These are phyloP conservation scores for Epinotia nisella DNA, from an alignment of 2,888 invertebrate species.

Conservation along the genomic window DNA sequence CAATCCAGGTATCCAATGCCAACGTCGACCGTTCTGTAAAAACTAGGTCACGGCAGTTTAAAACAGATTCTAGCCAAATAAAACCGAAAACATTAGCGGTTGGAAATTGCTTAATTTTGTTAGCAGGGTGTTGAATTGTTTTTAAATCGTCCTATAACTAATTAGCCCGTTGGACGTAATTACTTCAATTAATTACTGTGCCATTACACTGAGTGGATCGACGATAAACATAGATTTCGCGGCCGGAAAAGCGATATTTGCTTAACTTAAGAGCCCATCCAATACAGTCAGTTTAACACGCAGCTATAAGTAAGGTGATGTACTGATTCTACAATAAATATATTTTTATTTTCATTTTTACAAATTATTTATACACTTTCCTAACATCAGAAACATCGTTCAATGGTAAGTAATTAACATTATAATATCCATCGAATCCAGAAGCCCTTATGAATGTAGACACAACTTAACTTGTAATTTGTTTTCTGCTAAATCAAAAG, in stretches of 20 bases:
- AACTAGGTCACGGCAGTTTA: constrained; percentile 34
- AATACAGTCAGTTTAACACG: neutral
- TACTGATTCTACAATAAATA: too few relatives aligned
- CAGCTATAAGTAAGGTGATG: too few relatives aligned
- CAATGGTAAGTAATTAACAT: too few relatives aligned
- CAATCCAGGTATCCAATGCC: constrained; percentile 18
- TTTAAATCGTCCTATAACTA: constrained; percentile 53
- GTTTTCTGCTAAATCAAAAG: too few relatives aligned
- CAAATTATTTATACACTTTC: too few relatives aligned
- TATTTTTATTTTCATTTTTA: too few relatives aligned
- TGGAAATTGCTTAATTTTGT: constrained; percentile 28
- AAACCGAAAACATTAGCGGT: constrained; percentile 24
- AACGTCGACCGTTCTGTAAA: constrained; percentile 9
- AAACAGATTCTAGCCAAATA: constrained; percentile 26
- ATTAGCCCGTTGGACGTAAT: constrained; percentile 57
- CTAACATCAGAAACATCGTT: too few relatives aligned
- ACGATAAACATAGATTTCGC: constrained; percentile 56
- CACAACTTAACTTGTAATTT: too few relatives aligned
- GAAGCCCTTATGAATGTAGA: too few relatives aligned
- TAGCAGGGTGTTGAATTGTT: constrained; percentile 47
- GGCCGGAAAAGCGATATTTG: constrained; percentile 61
- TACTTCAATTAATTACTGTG: constrained; percentile 57
- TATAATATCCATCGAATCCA: too few relatives aligned
- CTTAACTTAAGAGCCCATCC: constrained; percentile 50
- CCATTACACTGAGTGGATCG: constrained; percentile 53